These are phyloP conservation scores for Alfaro cultratus DNA, from an alignment of 2,797 vertebrate species.

Conservation along the genomic window DNA sequence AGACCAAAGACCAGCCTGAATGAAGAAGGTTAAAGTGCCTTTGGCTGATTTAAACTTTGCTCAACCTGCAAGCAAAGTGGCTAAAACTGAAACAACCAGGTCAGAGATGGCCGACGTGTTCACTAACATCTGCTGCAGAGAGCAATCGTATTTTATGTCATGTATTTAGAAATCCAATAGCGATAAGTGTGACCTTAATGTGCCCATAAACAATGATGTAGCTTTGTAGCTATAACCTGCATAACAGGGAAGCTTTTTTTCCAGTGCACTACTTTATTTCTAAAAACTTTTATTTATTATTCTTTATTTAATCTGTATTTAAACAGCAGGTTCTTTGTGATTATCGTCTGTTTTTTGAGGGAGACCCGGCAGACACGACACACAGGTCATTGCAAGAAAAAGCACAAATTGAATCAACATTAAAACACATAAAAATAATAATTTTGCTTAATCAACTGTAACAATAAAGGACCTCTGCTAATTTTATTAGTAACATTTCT, in stretches of 20 bases:
- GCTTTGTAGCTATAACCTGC: background rate
- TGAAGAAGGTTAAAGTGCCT: background rate
- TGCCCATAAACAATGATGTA: background rate
- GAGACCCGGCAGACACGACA: background rate
- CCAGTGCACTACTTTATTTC: background rate
- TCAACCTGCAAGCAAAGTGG: background rate
- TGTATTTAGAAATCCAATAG: background rate
- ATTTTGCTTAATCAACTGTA: background rate
- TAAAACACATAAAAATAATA: background rate
- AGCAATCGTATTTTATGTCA: background rate
- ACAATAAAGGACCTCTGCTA: background rate
- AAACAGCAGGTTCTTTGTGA: background rate
- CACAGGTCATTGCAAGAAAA: background rate
- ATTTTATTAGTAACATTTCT: background rate
- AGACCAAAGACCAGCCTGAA: background rate
- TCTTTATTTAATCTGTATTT: background rate
- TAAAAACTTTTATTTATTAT: background rate
- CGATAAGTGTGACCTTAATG: background rate
- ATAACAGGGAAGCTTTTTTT: background rate
- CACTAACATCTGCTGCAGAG: background rate
- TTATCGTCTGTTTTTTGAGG: background rate
- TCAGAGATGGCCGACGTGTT: background rate
- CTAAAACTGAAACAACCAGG: too few relatives aligned
- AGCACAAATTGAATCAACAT: background rate
- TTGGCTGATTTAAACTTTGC: background rate